phyloP scores from a whole-genome alignment of 2,797 vertebrate species.

The Clarias fuscus region DNA sequence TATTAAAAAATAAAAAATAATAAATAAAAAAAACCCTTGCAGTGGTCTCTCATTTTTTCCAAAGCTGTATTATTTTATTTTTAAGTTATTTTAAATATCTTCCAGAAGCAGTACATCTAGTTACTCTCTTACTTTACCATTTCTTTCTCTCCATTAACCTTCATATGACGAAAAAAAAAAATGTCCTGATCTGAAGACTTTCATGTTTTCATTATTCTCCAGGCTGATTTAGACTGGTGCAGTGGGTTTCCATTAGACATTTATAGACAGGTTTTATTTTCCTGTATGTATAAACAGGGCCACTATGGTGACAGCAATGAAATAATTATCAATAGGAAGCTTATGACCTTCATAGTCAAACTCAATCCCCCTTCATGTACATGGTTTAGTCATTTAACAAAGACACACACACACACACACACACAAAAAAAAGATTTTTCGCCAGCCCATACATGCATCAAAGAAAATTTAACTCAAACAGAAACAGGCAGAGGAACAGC shows the following conservation, averaged over 20 bases:
- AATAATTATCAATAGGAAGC: no score
- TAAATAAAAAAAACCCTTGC: no score
- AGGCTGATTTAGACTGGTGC: neutral
- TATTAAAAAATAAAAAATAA: no score
- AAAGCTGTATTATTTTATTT: no score
- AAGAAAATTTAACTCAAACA: neutral
- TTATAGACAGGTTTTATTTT: neutral
- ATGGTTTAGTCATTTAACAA: neutral
- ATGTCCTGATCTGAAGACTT: no score
- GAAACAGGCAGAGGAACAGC: neutral
- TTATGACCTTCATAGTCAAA: neutral
- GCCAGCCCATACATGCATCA: neutral
- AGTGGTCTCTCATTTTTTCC: no score
- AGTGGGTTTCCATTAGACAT: neutral
- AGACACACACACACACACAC: neutral
- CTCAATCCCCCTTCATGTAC: neutral
- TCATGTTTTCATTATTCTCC: neutral
- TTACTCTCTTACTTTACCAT: neutral
- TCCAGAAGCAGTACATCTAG: neutral
- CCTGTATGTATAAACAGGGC: neutral
- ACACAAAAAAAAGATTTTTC: neutral
- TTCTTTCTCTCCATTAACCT: neutral
- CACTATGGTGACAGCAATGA: neutral
- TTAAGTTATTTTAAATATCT: neutral
- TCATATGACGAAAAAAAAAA: neutral